Conservation (phyloP, 2,797 vertebrate species). For the Manis pentadactyla region DNA sequence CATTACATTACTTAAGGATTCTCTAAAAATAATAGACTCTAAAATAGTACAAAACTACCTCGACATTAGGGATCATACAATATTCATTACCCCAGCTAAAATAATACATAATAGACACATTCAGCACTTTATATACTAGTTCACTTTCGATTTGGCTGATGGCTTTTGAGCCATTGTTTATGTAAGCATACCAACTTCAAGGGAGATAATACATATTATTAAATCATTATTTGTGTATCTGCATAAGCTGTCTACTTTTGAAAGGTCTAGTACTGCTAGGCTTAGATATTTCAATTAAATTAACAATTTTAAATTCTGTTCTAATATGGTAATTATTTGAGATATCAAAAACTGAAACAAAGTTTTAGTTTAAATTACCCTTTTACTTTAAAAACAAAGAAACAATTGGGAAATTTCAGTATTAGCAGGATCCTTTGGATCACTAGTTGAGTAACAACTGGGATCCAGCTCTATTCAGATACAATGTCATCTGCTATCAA, state of each 20-base stretch:
- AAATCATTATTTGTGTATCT: conserved; percentile 37
- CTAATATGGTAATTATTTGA: conserved; percentile 36
- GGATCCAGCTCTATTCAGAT: neutral
- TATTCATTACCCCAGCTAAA: conserved; percentile 74
- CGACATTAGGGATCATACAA: conserved; percentile 64
- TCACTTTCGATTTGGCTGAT: conserved; percentile 46
- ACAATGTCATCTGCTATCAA: neutral
- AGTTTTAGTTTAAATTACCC: conserved; percentile 1
- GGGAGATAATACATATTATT: conserved; percentile 62
- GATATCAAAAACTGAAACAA: conserved; percentile 32
- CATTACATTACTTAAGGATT: conserved; percentile 65
- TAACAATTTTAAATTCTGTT: conserved; percentile 46
- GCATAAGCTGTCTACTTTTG: neutral
- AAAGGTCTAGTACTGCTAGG: neutral
- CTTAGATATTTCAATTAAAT: conserved; percentile 54
- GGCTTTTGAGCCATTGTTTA: conserved; percentile 64
- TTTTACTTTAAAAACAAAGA: conserved; percentile 33
- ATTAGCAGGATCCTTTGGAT: neutral
- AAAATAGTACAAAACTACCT: conserved; percentile 73
- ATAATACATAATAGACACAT: conserved; percentile 63
- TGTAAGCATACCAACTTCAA: conserved; percentile 46
- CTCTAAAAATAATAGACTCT: conserved; percentile 71
- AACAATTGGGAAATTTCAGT: neutral
- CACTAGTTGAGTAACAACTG: neutral
- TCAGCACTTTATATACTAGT: conserved; percentile 57